Evolutionary conservation across 2,797 vertebrate genomes (phyloP).

Genomic region (Vespertilio murinus): DNA sequence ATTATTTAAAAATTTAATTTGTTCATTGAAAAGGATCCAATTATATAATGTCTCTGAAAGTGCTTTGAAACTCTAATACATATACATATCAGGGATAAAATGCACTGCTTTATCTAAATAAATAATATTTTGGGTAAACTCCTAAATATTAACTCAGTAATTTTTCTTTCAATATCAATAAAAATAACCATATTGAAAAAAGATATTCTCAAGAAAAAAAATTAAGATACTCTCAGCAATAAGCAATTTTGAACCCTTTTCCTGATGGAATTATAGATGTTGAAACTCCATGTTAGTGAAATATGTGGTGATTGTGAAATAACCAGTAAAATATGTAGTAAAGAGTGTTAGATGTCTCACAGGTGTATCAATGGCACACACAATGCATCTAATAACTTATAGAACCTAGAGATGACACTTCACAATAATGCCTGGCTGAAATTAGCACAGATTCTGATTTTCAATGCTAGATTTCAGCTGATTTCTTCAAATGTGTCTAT

Average conservation of each 20-base stretch:
- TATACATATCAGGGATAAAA: neutral
- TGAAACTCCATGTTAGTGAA: neutral
- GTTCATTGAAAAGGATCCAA: constrained; percentile 42
- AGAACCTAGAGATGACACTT: neutral
- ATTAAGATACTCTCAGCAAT: neutral
- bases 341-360: neutral
- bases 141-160: neutral
- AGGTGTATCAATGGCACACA: neutral
- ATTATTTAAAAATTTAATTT: neutral
- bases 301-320: neutral
- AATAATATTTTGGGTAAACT: constrained; percentile 3
- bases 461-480: neutral
- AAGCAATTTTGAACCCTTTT: neutral
- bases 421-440: neutral
- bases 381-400: neutral
- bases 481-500: neutral
- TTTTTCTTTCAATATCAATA: neutral
- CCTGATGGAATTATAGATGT: neutral
- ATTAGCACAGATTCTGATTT: neutral
- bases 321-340: neutral
- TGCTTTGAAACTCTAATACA: constrained; percentile 13
- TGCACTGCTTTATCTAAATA: neutral
- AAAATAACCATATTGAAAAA: constrained; percentile 16
- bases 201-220: neutral
- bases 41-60: neutral